Base-by-base conservation (phyloP, 2,888 invertebrate genomes). In the Silvanus unidentatus region DNA sequence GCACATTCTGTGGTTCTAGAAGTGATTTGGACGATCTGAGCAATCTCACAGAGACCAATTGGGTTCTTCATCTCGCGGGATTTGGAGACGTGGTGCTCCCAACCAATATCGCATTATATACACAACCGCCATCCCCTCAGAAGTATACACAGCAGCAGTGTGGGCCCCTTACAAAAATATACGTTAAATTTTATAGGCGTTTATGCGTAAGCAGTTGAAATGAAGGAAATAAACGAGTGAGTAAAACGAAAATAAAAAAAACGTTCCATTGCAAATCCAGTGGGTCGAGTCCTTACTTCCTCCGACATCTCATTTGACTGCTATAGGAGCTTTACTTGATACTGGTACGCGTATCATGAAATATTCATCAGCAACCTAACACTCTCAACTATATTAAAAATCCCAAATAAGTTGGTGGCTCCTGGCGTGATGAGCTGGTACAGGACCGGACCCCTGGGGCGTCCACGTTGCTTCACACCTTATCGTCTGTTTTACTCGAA, bases 331-430 rank as follows among this genome's bases (percentile, higher is more conserved):
- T 62, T 60, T 60, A 65, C 65, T 68, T 66, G 66, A 66, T 68
- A 67, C 66, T 37, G 65, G 59, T 64, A 63, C 65, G 67, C 66
- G 68, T 66, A 69, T 71, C 72, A 72, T 72, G 72, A 71, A 71
- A 71, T 72, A 72, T 72, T 72, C 72, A 72, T 72, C 68, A 69
- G 63, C 58, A 60, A 64, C 62, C 66, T 64, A 68, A 70, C 68
- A 68, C 70, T 69, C 67, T 70, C 67, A 64, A 64, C 68, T 69
- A 70, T 72, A 71, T 71, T 71, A 72, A 71, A 72, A 71, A 69
- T 67, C 69, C 66, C 67, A 70, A 70, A 70, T 70, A 70, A 69
- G 65, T 68, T 65, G 63, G 60, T 54, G 55, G 61, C 52, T 54
- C 55, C 57, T 52, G 54, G 48, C 49, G 60, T 55, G 58, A 59